A percentile compares a stretch with the other conserved stretches of the same genome.
phyloP scores from a whole-genome alignment of 2,113 vertebrate species.

The Verasper variegatus region DNA sequence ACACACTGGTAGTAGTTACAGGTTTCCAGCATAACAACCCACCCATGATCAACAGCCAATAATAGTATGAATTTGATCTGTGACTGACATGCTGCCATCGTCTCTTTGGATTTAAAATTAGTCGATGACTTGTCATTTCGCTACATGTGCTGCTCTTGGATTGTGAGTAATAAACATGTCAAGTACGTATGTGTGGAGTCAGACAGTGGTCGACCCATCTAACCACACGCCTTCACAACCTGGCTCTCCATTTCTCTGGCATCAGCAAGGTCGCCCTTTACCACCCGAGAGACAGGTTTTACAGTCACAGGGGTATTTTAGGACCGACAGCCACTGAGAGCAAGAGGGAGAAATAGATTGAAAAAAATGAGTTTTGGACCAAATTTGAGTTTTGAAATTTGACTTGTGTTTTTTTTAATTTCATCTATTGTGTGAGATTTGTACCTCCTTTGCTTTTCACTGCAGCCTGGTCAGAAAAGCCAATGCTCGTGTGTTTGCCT shows the following conservation, averaged over 20 bases:
- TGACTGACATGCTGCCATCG: neutral
- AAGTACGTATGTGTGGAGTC: slow-evolving; percentile 50
- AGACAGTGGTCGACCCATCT: slow-evolving; percentile 9
- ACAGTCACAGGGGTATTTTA: slow-evolving; percentile 16
- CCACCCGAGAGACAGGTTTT: slow-evolving; percentile 47
- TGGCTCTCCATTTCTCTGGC: slow-evolving; percentile 34
- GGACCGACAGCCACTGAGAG: slow-evolving; percentile 16
- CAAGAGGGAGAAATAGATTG: neutral
- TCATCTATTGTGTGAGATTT: slow-evolving; percentile 18
- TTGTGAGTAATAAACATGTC: slow-evolving; percentile 59
- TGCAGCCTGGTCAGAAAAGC: slow-evolving; percentile 24
- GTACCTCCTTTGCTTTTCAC: neutral
- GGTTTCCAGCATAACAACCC: too few relatives aligned
- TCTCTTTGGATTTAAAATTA: slow-evolving; percentile 12
- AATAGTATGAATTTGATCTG: neutral
- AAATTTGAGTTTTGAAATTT: too few relatives aligned
- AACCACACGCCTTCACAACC: slow-evolving; percentile 22
- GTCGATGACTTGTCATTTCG: slow-evolving; percentile 11
- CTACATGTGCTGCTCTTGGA: neutral
- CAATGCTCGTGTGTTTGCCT: slow-evolving; percentile 44
- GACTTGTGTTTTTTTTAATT: neutral
- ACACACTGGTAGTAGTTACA: too few relatives aligned
- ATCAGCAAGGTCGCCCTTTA: neutral
- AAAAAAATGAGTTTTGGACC: neutral
- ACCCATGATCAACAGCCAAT: neutral